Percentiles rank a stretch among this genome's conserved stretches.
phyloP scores from a whole-genome alignment of 37 sponge, comb jelly and placozoan genomes.

The Diacarnus erythraeanus region DNA sequence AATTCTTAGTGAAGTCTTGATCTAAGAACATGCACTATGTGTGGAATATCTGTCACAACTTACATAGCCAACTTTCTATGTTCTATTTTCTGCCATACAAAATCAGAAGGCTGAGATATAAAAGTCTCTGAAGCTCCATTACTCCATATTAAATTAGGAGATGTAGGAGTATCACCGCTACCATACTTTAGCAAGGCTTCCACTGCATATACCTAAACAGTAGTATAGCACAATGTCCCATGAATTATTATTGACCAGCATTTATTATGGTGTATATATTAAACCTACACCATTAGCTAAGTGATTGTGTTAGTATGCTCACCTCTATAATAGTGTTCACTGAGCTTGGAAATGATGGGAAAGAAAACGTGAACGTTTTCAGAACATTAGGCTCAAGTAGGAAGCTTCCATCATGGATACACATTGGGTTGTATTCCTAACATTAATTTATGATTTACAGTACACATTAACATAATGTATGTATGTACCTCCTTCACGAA shows the following conservation, averaged over 20 bases:
- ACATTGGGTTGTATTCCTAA: constrained; percentile 33
- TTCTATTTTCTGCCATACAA: constrained; percentile 5
- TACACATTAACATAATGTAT: too few relatives aligned
- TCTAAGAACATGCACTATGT: too few relatives aligned
- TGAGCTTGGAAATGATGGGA: constrained; percentile 24
- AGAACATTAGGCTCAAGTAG: constrained; percentile 7
- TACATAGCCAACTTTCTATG: not conserved
- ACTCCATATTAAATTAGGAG: constrained; percentile 20
- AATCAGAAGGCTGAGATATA: constrained; percentile 19
- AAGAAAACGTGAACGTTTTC: constrained; percentile 25
- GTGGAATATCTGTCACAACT: too few relatives aligned
- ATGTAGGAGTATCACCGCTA: not conserved
- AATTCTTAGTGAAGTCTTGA: too few relatives aligned
- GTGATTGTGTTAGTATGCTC: not conserved
- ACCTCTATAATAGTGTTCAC: constrained; percentile 27
- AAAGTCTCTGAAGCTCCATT: constrained; percentile 31
- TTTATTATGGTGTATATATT: not conserved
- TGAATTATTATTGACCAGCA: too few relatives aligned
- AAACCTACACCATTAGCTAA: not conserved
- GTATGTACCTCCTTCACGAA: constrained; percentile 28
- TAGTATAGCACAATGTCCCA: not conserved
- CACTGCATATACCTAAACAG: constrained; percentile 30
- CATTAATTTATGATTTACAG: too few relatives aligned
- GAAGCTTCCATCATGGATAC: constrained; percentile 10
- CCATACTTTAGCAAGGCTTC: constrained; percentile 8